phyloP scores from a whole-genome alignment of 2,113 vertebrate species.

The Argyrosomus japonicus region DNA sequence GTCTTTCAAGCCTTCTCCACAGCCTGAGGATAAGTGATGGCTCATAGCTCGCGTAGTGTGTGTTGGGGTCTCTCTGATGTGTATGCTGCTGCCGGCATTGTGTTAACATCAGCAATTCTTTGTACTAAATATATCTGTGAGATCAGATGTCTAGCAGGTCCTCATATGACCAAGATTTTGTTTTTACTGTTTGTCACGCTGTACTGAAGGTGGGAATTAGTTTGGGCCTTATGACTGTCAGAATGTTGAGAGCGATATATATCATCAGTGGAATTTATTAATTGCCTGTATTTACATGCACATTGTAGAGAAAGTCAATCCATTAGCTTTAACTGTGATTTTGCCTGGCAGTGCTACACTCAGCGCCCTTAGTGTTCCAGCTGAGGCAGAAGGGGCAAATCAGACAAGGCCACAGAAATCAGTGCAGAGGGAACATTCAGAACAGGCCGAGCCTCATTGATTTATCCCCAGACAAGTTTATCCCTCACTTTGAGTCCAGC shows the following conservation, averaged over 20 bases:
- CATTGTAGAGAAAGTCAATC: slow-evolving; percentile 1
- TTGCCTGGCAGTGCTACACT: not conserved
- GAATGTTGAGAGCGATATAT: not conserved
- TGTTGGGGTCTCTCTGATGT: slow-evolving; percentile 16
- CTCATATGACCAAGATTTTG: not conserved
- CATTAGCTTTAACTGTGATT: slow-evolving; percentile 31
- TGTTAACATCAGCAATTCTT: slow-evolving; percentile 41
- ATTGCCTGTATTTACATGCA: not conserved
- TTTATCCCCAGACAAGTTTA: slow-evolving; percentile 60
- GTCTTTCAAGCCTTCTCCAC: slow-evolving; percentile 4
- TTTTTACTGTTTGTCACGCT: not conserved
- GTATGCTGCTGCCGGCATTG: not conserved
- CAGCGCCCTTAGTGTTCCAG: slow-evolving; percentile 27
- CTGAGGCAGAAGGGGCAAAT: slow-evolving; percentile 42
- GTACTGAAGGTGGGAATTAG: not conserved
- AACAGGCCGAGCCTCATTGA: slow-evolving; percentile 38
- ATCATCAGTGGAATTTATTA: slow-evolving; percentile 7
- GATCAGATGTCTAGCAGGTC: not conserved
- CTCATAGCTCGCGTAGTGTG: slow-evolving; percentile 23
- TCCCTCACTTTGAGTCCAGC: slow-evolving; percentile 44
- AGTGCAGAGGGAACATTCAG: slow-evolving; percentile 9
- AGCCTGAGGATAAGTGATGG: slow-evolving; percentile 39
- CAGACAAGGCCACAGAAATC: slow-evolving; percentile 38
- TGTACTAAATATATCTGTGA: slow-evolving; percentile 17
- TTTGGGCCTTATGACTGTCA: not conserved